These are phyloP conservation scores for Chymomyza costata DNA, from an alignment of 1,140 invertebrate genomes.

Conservation along the genomic window DNA sequence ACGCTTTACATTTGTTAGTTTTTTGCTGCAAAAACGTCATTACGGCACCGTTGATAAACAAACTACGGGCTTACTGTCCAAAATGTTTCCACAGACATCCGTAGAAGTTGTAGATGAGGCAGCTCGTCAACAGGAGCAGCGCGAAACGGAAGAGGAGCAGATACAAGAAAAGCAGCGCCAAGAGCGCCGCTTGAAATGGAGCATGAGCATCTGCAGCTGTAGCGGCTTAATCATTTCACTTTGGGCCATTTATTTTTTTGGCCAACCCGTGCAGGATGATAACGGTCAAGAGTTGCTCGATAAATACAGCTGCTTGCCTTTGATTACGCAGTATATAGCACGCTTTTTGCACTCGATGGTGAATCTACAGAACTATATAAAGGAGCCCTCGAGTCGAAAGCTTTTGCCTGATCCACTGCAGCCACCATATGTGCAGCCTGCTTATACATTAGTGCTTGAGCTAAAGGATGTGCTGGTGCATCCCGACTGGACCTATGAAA, in stretches of 20 bases:
- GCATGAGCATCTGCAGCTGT: slow-evolving; percentile 77
- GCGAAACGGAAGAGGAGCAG: slow-evolving; percentile 67
- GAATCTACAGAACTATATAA: slow-evolving; percentile 89
- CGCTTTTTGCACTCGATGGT: slow-evolving; percentile 84
- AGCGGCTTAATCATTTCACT: slow-evolving; percentile 76
- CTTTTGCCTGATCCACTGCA: slow-evolving; percentile 94
- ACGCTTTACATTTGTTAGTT: too few species aligned
- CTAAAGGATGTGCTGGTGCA: slow-evolving; percentile 97
- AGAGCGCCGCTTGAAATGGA: slow-evolving; percentile 79
- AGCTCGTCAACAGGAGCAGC: slow-evolving; percentile 43
- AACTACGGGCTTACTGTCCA: slow-evolving; percentile 50
- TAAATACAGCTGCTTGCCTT: slow-evolving; percentile 85
- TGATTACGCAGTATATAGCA: slow-evolving; percentile 82
- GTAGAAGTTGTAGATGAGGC: slow-evolving; percentile 43
- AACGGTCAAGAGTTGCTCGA: slow-evolving; percentile 86
- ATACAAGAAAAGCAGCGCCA: slow-evolving; percentile 78
- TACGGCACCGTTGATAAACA: slow-evolving; percentile 39
- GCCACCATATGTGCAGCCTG: slow-evolving; percentile 95
- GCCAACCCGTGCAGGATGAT: slow-evolving; percentile 82
- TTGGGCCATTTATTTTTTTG: slow-evolving; percentile 81
- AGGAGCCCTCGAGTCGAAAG: slow-evolving; percentile 95
- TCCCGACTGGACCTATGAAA: slow-evolving; percentile 96
- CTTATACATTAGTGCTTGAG: slow-evolving; percentile 97
- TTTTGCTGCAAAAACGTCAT: too few species aligned
- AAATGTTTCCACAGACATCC: slow-evolving; percentile 69